Base-by-base conservation (phyloP, 1,140 invertebrate species). In the Hyphantria cunea region DNA sequence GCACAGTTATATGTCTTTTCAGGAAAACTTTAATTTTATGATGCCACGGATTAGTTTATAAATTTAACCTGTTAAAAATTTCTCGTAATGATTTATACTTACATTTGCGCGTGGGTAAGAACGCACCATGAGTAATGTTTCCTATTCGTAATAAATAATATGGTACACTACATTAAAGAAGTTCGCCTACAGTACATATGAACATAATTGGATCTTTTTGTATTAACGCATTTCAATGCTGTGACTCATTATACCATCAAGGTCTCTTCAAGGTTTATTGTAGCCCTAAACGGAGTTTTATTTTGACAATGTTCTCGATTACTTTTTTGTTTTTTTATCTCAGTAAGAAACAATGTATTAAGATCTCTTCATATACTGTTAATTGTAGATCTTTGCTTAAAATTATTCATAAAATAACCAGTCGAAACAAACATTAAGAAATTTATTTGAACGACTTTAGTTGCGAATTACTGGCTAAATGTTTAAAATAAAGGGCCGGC, bases 141-240 rank as follows among this genome's bases (percentile, higher is more conserved):
- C 39, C 31, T 51, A 51, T 44, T 60, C 42, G 48, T 33, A 60
- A 42, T 50, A 13, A 49, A 59, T 44, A 58, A 44, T 47, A 58
- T 47, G 56, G n/a, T 48, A 48, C 45, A 31, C 13, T 7, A 48
- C 47, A 39, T 50, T 51, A 32, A 2, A 25, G 47, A 60, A 50
- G 32, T 33, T 60, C 56, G 56, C 56, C 56, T 60, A 60, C 50
- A 31, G 49, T 32, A 39, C 44, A 10, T 13, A 53, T 56, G 53
- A 52, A 58, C 52, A 62, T 62, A 67, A 67, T 62, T 56, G 53
- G 58, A 62, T 58, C 47, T 67, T 67, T 67, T 67, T 67, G 65
- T 62, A 52, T 67, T 55, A 66, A 48, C 47, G 47, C 47, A 58
- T 62, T 45, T 15, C 53, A 61, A 62, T 42, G 34, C 25, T 37